Percentiles rank a stretch among this genome's conserved stretches.
phyloP scores from a whole-genome alignment of 2,888 invertebrate species.

The Parelbella ahira region DNA sequence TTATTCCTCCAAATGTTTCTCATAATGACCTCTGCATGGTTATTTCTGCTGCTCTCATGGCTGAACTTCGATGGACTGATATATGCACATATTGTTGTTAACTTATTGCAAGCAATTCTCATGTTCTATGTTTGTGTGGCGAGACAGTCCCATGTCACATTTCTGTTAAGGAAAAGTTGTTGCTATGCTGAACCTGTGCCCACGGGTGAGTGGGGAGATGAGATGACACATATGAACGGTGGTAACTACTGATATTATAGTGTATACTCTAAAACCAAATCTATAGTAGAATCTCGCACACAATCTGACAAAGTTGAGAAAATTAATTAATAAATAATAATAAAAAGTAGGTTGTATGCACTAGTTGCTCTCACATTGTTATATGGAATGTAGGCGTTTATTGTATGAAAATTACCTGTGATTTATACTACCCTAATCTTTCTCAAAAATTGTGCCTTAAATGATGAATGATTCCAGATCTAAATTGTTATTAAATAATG shows the following conservation, averaged over 20 bases:
- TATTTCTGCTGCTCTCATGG: slow-evolving; percentile 88
- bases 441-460: no score
- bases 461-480: no score
- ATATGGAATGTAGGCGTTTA: no score
- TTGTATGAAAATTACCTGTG: no score
- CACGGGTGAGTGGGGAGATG: slow-evolving; percentile 92
- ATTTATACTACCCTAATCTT: no score
- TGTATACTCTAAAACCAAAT: no score
- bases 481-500: no score
- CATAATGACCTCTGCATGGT: slow-evolving; percentile 88
- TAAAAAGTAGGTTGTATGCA: no score
- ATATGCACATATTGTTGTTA: slow-evolving; percentile 88
- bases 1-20: slow-evolving; percentile 88
- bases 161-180: slow-evolving; percentile 88
- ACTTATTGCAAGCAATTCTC: slow-evolving; percentile 87
- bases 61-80: slow-evolving; percentile 85
- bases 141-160: slow-evolving; percentile 89
- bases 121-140: slow-evolving; percentile 89
- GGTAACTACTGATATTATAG: slow-evolving; percentile 67
- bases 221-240: slow-evolving; percentile 93
- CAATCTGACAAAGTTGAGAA: neutral
- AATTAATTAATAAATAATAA: no score
- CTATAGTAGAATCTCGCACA: slow-evolving; percentile 7
- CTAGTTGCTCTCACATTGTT: no score
- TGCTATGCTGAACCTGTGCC: slow-evolving; percentile 87